Base-by-base conservation (phyloP, 1,140 invertebrate genomes). In the Macrobrachium rosenbergii region DNA sequence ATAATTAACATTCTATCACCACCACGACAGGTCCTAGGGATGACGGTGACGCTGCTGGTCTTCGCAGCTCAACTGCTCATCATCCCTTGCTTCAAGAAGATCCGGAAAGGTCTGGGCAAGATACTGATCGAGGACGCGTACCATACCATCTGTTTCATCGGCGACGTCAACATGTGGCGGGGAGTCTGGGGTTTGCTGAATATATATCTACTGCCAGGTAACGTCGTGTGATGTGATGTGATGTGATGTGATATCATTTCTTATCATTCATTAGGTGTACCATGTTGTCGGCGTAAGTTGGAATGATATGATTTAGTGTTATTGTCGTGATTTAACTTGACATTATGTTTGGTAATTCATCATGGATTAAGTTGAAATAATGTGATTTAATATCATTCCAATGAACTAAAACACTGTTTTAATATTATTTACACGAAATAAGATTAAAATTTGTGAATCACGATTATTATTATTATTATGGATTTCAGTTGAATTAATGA, bases 101-200 rank as follows among this genome's bases (percentile, higher is more conserved):
- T 82, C 16, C 59, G 76, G 23, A 87, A 82, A 43, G 84, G 84
- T 16, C 17, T 82, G 23, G 45, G 21, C 59, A 87, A 87, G 78
- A 81, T 81, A 11, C 58, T 87, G 37, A 19, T 87, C 16, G 84
- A 87, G 69, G 84, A 87, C 67, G 37, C 28, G 52, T 87, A 87
- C 21, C 84, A 87, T 69, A 82, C 84, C 76, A 82, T 87, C 77
- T 87, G 84, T 67, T 87, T 87, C 78, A 59, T 87, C 17, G 84
- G 84, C 17, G 78, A 81, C 37, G 64, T 87, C 23, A 87, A 87
- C 69, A 60, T 87, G 69, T 87, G 84, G 84, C 23, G 84, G 8
- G 84, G 84, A 17, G 84, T 87, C 0, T 87, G 84, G 84, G 59
- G 73, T 45, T 72, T 87, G 0, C 84, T 87, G 11, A 87, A 87